Evolutionary conservation across 1,140 invertebrate genomes (phyloP), one percentile per base, ranked within the genome.

Genomic region (Diploscapter pachys): DNA sequence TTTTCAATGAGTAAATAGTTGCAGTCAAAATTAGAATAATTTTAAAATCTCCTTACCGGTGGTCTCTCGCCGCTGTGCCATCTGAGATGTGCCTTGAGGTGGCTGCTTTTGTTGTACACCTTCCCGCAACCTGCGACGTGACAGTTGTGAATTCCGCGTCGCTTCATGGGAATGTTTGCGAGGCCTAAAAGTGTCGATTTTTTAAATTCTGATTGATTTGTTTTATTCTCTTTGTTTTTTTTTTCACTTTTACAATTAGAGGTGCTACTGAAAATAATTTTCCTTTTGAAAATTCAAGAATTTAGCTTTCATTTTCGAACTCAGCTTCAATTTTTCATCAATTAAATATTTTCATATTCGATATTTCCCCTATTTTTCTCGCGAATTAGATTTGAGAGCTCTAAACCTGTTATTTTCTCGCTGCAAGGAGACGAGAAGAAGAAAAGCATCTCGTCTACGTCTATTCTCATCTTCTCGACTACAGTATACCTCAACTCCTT

Each of bases 91-190:
- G 83, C 83, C n/a, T 94, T 88, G 31, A 98, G 87, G 86, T 98
- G 95, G 4, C 93, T 96, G 0, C 94, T 96, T 87, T 97, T 97
- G 4, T 94, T 94, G 82, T 98, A 98, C 50, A 96, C 93, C 89
- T 98, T 98, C 82, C 93, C 93, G 87, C 96, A 99, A 51, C 93
- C 94, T 0, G 93, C 89, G 78, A 97, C 93, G 86, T 98, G 95
- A 85, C 96, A 99, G 64, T 96, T 91, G 85, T 98, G 96, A 82
- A 94, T 93, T 75, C 82, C 80, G 31, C 75, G 57, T 61, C 80
- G 81, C 51, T 81, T 78, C 48, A 62, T 67, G 5, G 72, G 59
- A 9, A 79, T 79, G 31, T 63, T 80, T 50, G 6, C 63, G 11
- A 57, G 51, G 4, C 78, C 78, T 79, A 70, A 61, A 79, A 78